Base-by-base conservation (phyloP, 2,113 vertebrate species). In the Misgurnus mizolepis region DNA sequence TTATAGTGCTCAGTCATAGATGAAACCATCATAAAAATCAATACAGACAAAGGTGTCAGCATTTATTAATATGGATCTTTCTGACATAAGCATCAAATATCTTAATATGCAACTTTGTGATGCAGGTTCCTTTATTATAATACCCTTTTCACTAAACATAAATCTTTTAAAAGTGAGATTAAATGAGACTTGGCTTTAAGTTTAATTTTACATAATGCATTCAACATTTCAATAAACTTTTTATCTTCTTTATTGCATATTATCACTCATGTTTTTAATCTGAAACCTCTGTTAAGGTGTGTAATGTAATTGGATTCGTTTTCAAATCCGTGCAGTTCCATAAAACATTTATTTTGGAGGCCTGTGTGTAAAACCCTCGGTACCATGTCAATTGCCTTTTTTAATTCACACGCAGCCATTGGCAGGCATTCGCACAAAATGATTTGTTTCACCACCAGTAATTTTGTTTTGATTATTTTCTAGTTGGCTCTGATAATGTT, bases 21-120 rank as follows among this genome's bases (percentile, higher is more conserved):
- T 89, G 87, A 84, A 88, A 90, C 74, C 85, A 81, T 91, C 82
- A 87, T 90, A 84, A 81, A 91, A 92, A 92, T 92, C 91, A 90
- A 92, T 92, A 82, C n/a, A 70, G 85, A 68, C 85, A 76, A 76
- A 84, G 85, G 81, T 83, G 88, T 90, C 87, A 83, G 86, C 80
- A 71, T 82, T 90, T 87, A 87, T 82, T 78, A 76, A 85, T 82
- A 91, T 90, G 82, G 88, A 87, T 89, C 87, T 69, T 82, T 78
- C 66, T 80, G 86, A 87, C 6, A 81, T 86, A 83, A 78, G 83
- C 85, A 79, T 89, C 87, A 78, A 83, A 58, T 81, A 85, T 62
- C 83, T 82, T 73, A 67, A 84, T 82, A 78, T 79, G 66, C 78
- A 89, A 80, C 85, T 67, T 89, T 89, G 61, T 81, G 83, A 89